A percentile compares a stretch with the other conserved stretches of the same genome.
Evolutionary conservation across 2,888 invertebrate species (phyloP).

Genomic region (Parnassius orleans): DNA sequence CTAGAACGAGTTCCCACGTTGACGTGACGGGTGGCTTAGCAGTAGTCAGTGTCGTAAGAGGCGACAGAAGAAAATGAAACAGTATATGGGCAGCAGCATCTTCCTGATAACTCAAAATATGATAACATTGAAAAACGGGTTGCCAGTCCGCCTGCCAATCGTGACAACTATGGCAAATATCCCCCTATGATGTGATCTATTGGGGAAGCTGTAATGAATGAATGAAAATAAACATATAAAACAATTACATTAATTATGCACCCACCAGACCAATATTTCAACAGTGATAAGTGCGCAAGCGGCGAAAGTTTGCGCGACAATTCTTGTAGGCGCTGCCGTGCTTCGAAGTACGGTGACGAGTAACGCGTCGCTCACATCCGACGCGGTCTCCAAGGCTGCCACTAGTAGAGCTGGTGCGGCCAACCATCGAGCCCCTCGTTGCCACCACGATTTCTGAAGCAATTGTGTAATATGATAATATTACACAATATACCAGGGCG

Average conservation of each 20-base stretch:
- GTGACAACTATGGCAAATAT: too few relatives aligned
- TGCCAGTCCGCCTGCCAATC: too few relatives aligned
- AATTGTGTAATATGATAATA: not conserved
- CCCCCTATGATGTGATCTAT: too few relatives aligned
- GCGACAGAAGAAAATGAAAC: too few relatives aligned
- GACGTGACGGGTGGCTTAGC: too few relatives aligned
- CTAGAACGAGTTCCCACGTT: too few relatives aligned
- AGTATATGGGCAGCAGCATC: too few relatives aligned
- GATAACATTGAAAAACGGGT: too few relatives aligned
- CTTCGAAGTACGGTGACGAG: constrained; percentile 60
- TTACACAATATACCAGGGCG: too few relatives aligned
- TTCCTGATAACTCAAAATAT: too few relatives aligned
- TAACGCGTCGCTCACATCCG: constrained; percentile 67
- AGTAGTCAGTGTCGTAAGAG: too few relatives aligned
- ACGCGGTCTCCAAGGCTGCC: constrained; percentile 63
- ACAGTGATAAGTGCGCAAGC: constrained; percentile 62
- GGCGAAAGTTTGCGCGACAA: constrained; percentile 49
- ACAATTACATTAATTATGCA: not conserved
- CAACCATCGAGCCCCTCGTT: constrained; percentile 69
- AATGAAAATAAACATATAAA: not conserved
- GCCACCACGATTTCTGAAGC: constrained; percentile 68
- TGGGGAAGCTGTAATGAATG: too few relatives aligned
- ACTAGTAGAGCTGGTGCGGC: constrained; percentile 69
- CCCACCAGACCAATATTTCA: constrained; percentile 69
- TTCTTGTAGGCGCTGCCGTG: constrained; percentile 45